These are phyloP conservation scores for Aplidium turbinatum DNA, from an alignment of 23 tunicate genomes.

Conservation along the genomic window DNA sequence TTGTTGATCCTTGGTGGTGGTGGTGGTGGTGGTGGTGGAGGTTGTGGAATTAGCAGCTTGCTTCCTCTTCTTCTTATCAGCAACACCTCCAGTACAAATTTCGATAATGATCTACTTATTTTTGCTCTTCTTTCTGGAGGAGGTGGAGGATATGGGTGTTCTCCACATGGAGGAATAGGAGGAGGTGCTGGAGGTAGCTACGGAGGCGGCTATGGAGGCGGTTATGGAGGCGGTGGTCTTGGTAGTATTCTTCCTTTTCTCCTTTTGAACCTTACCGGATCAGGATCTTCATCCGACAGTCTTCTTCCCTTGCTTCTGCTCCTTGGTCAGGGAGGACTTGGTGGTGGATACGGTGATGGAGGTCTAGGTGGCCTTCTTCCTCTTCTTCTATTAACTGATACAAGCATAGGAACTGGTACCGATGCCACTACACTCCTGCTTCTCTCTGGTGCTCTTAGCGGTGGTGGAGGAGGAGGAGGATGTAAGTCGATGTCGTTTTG, in stretches of 20 bases:
- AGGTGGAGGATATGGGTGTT: not conserved
- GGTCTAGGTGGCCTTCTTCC: constrained; percentile 13
- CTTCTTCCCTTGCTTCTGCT: not conserved
- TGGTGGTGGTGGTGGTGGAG: not conserved
- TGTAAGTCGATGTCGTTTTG: too few relatives aligned
- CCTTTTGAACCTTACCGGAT: constrained; percentile 6
- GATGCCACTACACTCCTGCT: constrained; percentile 4
- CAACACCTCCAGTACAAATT: too few relatives aligned
- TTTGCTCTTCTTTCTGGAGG: not conserved
- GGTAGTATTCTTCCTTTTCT: constrained; percentile 17
- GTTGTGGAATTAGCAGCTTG: not conserved
- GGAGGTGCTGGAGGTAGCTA: not conserved
- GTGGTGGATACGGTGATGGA: constrained; percentile 20
- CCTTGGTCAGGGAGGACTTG: not conserved
- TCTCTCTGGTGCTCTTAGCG: constrained; percentile 9
- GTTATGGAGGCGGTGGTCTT: constrained; percentile 9
- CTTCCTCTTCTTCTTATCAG: not conserved
- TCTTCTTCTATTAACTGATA: not conserved
- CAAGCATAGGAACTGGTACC: not conserved
- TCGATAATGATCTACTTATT: not conserved
- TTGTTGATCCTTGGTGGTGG: not conserved
- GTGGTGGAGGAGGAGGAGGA: too few relatives aligned
- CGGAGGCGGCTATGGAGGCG: not conserved
- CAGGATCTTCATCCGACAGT: not conserved
- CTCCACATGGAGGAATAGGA: constrained; percentile 19